Percentiles rank a stretch among this genome's conserved stretches.
Evolutionary conservation across 2,888 invertebrate genomes (phyloP).

Genomic region (Formica aserva): DNA sequence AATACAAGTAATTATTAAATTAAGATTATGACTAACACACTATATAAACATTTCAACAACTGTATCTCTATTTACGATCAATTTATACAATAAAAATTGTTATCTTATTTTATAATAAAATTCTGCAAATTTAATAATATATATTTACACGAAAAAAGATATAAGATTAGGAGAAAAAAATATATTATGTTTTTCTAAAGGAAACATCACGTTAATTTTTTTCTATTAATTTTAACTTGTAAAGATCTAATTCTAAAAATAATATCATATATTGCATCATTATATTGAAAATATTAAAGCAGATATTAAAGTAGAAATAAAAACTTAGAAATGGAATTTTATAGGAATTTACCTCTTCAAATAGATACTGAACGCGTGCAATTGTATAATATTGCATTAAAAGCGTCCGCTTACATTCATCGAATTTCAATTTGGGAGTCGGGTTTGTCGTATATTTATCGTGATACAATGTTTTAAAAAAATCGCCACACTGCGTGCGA

Average conservation of each 20-base stretch:
- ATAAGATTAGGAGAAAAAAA: neutral
- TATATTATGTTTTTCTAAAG: neutral
- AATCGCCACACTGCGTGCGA: neutral
- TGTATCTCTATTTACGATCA: too few relatives aligned
- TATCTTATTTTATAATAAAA: neutral
- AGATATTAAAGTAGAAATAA: neutral
- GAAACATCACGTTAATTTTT: neutral
- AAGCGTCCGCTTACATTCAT: neutral
- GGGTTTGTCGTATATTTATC: neutral
- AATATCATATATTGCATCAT: neutral
- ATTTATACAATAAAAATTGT: neutral
- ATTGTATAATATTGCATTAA: neutral
- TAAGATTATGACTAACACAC: too few relatives aligned
- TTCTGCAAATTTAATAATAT: neutral
- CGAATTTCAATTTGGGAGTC: neutral
- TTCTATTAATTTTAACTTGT: neutral
- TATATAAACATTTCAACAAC: too few relatives aligned
- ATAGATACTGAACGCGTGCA: neutral
- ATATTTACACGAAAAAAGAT: neutral
- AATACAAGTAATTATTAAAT: too few relatives aligned
- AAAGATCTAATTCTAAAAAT: neutral
- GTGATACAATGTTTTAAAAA: conserved; percentile 5
- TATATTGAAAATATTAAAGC: neutral
- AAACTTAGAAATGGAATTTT: neutral
- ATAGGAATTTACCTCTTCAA: neutral